Evolutionary conservation across 1,140 invertebrate genomes (phyloP), one percentile per base, ranked within the genome.

Genomic region (Cherax destructor): DNA sequence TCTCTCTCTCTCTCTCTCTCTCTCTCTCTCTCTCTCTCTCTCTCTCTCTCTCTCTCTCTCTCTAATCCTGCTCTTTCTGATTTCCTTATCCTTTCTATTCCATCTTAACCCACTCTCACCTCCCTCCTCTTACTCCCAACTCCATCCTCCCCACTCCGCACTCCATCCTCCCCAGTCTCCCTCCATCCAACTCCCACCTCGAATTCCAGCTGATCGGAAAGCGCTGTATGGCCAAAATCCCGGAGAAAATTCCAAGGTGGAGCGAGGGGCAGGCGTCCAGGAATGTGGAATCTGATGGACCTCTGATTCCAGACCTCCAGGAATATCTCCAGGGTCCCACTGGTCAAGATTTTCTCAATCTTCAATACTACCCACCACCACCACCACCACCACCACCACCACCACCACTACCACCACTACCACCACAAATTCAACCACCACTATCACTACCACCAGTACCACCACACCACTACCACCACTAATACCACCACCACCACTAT

Each of bases 201-300:
- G 11, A n/a, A 24, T 52, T 41, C 76, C 49, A n/a, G 4, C 59
- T 72, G 50, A 24, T 50, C 59, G 21, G 69, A 81, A 79, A 59
- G 24, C 59, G 86, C 77, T 88, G 86, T 80, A 88, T 80, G 72
- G 78, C 56, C 56, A 88, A 88, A 88, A 88, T 79, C 77, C 59
- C 41, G 77, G 69, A 47, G 77, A 88, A 88, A 88, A 88, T 88
- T 88, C 86, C 86, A 81, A 59, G 9, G 30, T 59, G 86, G 77
- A 80, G 41, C 56, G 86, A 69, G 80, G 86, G 86, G 56, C 56
- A 49, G 78, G 77, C 80, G 59, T 80, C 77, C 41, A 41, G 76
- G 77, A 81, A 69, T 80, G 77, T 88, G 86, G 56, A 47, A 77
- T 78, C 65, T 59, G 85, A 76, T 72, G 59, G 84, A 72, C n/a